These are phyloP conservation scores for Drosophila tani DNA, from an alignment of 1,140 invertebrate species.

Conservation along the genomic window DNA sequence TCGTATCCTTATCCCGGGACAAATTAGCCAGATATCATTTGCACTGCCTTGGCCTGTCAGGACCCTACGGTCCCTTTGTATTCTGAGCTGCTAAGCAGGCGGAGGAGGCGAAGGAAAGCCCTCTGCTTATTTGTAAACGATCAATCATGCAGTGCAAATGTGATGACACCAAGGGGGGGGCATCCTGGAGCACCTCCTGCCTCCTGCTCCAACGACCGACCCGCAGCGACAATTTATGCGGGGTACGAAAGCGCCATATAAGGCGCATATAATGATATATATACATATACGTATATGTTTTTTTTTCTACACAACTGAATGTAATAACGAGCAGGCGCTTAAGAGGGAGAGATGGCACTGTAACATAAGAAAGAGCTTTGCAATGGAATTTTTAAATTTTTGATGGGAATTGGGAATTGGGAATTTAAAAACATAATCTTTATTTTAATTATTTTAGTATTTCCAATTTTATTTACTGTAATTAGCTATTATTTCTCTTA, in stretches of 20 bases:
- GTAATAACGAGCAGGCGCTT: constrained; percentile 74
- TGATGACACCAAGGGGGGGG: constrained; percentile 39
- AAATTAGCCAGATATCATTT: constrained; percentile 49
- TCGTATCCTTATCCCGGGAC: constrained; percentile 5
- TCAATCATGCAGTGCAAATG: constrained; percentile 77
- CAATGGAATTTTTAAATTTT: background rate
- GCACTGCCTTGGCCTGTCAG: constrained; percentile 36
- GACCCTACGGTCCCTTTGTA: constrained; percentile 17
- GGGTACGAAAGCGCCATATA: constrained; percentile 47
- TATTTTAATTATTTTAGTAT: too few relatives aligned
- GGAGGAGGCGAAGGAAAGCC: constrained; percentile 1
- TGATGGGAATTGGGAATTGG: too few relatives aligned
- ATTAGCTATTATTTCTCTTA: too few relatives aligned
- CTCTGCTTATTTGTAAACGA: constrained; percentile 73
- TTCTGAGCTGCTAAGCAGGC: constrained; percentile 21
- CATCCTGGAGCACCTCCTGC: constrained; percentile 11
- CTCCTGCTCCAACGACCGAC: constrained; percentile 19
- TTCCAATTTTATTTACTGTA: too few relatives aligned
- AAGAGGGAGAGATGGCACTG: background rate
- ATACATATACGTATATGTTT: constrained; percentile 18
- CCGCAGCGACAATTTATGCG: constrained; percentile 75
- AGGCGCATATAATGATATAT: constrained; percentile 72
- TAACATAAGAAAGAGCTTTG: background rate
- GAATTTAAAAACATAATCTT: too few relatives aligned
- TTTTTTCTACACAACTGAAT: constrained; percentile 61